Conservation (phyloP, 2,113 vertebrate species). For the Indicator indicator region DNA sequence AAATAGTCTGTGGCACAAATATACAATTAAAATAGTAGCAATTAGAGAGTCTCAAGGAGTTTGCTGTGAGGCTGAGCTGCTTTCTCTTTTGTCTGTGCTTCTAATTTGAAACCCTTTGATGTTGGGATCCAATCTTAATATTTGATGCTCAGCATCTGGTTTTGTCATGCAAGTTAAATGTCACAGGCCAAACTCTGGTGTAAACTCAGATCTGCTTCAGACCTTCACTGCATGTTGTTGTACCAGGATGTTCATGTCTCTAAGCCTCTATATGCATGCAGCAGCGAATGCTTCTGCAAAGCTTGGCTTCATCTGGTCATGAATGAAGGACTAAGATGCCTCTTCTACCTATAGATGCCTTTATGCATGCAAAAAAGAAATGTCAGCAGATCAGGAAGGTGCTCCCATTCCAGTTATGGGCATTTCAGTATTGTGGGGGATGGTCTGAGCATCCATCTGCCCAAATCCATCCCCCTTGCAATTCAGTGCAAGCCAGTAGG, state of each 20-base stretch:
- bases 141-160: not conserved
- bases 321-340: not conserved
- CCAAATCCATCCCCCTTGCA: not conserved
- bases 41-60: not conserved
- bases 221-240: not conserved
- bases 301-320: not conserved
- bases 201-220: not conserved
- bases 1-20: constrained; percentile 4
- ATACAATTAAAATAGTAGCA: constrained; percentile 30
- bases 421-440: not conserved
- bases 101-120: not conserved
- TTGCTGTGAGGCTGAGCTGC: not conserved
- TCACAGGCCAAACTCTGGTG: not conserved
- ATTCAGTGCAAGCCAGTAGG: not conserved
- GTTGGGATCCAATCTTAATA: not conserved
- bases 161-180: not conserved
- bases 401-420: accelerated
- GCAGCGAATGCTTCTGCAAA: not conserved
- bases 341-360: not conserved
- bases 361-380: not conserved
- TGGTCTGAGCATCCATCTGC: not conserved
- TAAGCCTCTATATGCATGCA: accelerated
- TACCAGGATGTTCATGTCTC: not conserved
- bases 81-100: constrained; percentile 9
- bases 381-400: not conserved